Evolutionary conservation across 1,140 invertebrate species (phyloP), one percentile per base, ranked within the genome.

Genomic region (Phocides pigmalion): DNA sequence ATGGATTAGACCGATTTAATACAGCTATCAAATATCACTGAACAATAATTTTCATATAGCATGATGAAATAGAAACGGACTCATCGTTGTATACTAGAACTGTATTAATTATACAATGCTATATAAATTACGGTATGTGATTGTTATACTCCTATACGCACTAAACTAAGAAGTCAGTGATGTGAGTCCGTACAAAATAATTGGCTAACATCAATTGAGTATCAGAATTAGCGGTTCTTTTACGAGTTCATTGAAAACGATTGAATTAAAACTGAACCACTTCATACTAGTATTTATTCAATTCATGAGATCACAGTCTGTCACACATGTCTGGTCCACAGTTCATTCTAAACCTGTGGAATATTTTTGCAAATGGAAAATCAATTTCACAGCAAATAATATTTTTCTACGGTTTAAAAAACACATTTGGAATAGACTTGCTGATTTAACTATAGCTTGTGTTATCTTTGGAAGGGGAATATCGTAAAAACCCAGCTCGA

Each of bases 181-280:
- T 1, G n/a, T n/a, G 22, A 28, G 11, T n/a, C 11, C 11, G 32
- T 28, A 44, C 54, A 19, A 58, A 46, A 17, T 17, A 58, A 58
- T 32, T 46, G 41, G 41, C 54, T 41, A 17, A 32, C 41, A 44
- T 32, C 41, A 46, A 46, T 44, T 58, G 15, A 28, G 25, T n/a
- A 5, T 50, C 17, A 17, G 35, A 41, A 58, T 58, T 58, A 58
- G 54, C 54, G 54, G 54, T 58, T 19, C 16, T 28, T 46, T 41
- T 58, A 17, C 19, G 41, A 28, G 25, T 58, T 46, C 28, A 58
- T 58, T 58, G 25, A 58, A 50, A 46, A 46, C 25, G 41, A 42
- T 9, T 35, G 20, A 47, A 46, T 46, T 59, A 12, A 47, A 59
- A 59, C 49, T 46, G 41, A 1, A 47, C 42, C 25, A 22, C 41